phyloP scores from a whole-genome alignment of 2,797 vertebrate species.

The Aselliscus stoliczkanus region DNA sequence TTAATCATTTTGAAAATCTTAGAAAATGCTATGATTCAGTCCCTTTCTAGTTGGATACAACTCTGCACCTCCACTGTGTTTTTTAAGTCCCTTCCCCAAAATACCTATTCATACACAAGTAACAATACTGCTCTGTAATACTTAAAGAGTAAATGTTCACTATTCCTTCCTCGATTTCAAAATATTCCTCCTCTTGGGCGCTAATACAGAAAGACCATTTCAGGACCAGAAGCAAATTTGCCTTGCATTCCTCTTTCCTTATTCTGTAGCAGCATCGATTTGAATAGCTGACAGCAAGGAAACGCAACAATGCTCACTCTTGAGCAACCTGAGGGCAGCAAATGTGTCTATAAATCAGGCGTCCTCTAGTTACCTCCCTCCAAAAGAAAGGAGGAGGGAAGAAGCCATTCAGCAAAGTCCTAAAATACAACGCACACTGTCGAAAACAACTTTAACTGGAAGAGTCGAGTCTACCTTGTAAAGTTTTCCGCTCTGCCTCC shows the following conservation, averaged over 20 bases:
- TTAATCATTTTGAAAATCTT: not conserved
- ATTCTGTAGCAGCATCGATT: not conserved
- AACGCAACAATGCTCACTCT: not conserved
- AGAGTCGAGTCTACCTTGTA: not conserved
- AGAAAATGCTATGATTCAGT: not conserved
- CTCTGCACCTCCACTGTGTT: not conserved
- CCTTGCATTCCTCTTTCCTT: not conserved
- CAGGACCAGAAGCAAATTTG: not conserved
- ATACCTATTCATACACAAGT: not conserved
- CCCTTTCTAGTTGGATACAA: not conserved
- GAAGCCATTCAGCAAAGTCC: not conserved
- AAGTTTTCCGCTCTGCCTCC: not conserved
- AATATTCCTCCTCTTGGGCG: not conserved
- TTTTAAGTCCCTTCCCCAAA: not conserved
- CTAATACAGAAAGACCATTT: not conserved
- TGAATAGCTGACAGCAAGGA: not conserved
- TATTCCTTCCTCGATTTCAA: not conserved
- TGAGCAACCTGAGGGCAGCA: not conserved
- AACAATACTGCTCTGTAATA: not conserved
- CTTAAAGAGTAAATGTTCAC: not conserved
- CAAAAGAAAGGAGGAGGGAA: not conserved
- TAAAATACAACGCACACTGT: not conserved
- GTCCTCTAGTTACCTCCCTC: not conserved
- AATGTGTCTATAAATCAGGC: not conserved
- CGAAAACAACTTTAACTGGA: conserved; percentile 5